Base-by-base conservation (phyloP, 2,888 invertebrate genomes). In the Drosophila paramelanica region DNA sequence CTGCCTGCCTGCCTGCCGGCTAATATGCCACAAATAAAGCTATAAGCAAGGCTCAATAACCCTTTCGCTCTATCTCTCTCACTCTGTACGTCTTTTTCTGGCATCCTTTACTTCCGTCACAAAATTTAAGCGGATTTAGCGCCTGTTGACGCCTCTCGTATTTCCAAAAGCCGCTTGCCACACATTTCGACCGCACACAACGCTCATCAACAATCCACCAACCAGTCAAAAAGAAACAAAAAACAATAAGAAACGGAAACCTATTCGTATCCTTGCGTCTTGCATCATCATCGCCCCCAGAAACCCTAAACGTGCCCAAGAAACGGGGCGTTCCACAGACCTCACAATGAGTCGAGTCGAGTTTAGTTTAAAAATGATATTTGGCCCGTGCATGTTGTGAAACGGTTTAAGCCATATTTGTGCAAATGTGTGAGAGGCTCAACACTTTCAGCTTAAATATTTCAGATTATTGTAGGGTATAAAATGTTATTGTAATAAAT, bases 61-160 rank as follows among this genome's bases (percentile, higher is more conserved):
- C 6, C 27, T 8, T 14, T 5, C 33, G 3, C 0, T 5, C 56
- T 13, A 20, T 3, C 33, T 14, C 3, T 8, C 5, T 20, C 23
- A 2, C 13, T 33, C 10, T 31, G 5, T 0, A 2, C 45, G n/a
- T 45, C 27, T 39, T 11, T n/a, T 14, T 10, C 10, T 36, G n/a
- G 13, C 2, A 36, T 43, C 33, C 70, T 47, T 41, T 38, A 90
- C 81, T 83, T 78, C 87, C 81, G 73, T 59, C 68, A 57, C 55
- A 74, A 47, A 42, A 67, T 58, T 82, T 90, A 91, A 90, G 91
- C 90, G 87, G 90, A 81, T 90, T 90, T 90, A 83, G 77, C 81
- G 81, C 81, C 81, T 90, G 91, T 90, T 90, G 90, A 91, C 91
- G 90, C 91, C 90, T 90, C 90, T 86, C 90, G 65, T 85, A 81